A percentile compares a stretch with the other conserved stretches of the same genome.
Evolutionary conservation across 2,113 vertebrate genomes (phyloP).

Genomic region (Dendropsophus ebraccatus): DNA sequence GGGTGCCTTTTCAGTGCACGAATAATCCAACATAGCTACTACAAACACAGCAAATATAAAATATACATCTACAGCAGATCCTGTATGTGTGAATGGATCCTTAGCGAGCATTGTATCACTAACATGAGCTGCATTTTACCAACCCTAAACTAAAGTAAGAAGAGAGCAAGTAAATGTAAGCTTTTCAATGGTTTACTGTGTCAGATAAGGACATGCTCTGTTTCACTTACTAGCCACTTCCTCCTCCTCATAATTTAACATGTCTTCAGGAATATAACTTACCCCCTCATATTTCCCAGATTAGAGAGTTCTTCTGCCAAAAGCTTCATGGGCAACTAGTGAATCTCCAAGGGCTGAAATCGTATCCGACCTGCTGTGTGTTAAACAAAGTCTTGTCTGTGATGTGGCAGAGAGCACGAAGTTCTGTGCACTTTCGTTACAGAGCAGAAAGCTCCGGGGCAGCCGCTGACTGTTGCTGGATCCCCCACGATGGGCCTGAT

Average conservation of each 20-base stretch:
- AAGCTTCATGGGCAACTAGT: not conserved
- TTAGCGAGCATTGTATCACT: too few species aligned
- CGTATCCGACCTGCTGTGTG: not conserved
- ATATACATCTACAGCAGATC: too few species aligned
- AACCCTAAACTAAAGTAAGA: not conserved
- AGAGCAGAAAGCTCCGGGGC: not conserved
- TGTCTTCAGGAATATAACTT: not conserved
- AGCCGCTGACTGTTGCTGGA: not conserved
- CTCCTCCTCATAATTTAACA: not conserved
- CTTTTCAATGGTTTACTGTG: not conserved
- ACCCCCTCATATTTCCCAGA: constrained; percentile 3
- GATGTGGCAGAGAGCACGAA: constrained; percentile 45
- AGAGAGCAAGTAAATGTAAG: not conserved
- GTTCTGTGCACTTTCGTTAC: not conserved
- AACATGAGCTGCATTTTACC: too few species aligned
- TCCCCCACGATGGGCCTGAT: not conserved
- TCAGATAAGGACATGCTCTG: not conserved
- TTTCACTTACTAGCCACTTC: not conserved
- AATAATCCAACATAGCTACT: too few species aligned
- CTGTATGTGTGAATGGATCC: too few species aligned
- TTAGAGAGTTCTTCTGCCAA: constrained; percentile 7
- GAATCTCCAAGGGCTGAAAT: not conserved
- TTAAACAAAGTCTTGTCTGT: not conserved
- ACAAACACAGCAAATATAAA: too few species aligned
- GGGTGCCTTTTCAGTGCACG: too few species aligned